A percentile compares a stretch with the other conserved stretches of the same genome.
phyloP scores from a whole-genome alignment of 2,888 invertebrate genomes.

The Eledone cirrhosa region DNA sequence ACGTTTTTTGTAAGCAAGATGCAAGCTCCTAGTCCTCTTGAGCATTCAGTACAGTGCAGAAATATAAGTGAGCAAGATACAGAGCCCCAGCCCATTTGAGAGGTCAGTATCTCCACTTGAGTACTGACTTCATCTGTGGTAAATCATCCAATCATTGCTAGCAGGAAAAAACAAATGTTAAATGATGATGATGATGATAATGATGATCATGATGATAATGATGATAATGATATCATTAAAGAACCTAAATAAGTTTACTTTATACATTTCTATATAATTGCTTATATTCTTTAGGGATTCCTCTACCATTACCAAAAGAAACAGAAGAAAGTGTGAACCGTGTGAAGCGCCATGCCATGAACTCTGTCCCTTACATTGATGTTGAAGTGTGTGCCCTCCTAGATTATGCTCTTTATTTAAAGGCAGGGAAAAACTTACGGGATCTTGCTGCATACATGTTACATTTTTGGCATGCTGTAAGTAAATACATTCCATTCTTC shows the following conservation, averaged over 20 bases:
- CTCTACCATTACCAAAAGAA: background rate
- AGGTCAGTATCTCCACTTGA: too few relatives aligned
- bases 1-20: too few relatives aligned
- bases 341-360: background rate
- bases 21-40: too few relatives aligned
- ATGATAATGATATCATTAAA: too few relatives aligned
- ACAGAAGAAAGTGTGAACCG: background rate
- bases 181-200: too few relatives aligned
- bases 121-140: too few relatives aligned
- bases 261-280: background rate
- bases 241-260: background rate
- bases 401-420: constrained; percentile 17
- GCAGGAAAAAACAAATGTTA: too few relatives aligned
- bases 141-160: too few relatives aligned
- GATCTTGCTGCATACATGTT: constrained; percentile 51
- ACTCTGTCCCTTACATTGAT: constrained; percentile 6
- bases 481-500: constrained; percentile 16
- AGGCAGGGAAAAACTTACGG: constrained; percentile 46
- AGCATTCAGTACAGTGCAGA: too few relatives aligned
- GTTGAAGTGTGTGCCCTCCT: constrained; percentile 21
- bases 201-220: too few relatives aligned
- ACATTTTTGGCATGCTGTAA: constrained; percentile 58
- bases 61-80: too few relatives aligned
- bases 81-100: too few relatives aligned
- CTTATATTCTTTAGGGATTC: background rate